A percentile compares a stretch with the other conserved stretches of the same genome.
Evolutionary conservation across 2,888 invertebrate genomes (phyloP).

Genomic region (Neoaliturus tenellus): DNA sequence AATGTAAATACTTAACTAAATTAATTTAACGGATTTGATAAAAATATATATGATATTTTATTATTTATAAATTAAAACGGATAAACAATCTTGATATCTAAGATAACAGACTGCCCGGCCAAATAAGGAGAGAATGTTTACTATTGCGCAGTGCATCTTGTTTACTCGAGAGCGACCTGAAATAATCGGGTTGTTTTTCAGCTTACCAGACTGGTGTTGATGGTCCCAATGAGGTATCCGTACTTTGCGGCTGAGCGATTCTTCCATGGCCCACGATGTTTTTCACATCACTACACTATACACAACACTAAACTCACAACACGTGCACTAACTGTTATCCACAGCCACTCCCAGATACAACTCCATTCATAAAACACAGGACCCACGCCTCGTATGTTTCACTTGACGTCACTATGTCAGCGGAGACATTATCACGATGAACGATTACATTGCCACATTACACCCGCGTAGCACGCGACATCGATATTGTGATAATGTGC

Average conservation of each 20-base stretch:
- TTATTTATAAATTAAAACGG: too few species aligned
- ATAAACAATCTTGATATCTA: too few species aligned
- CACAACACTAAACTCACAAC: slow-evolving; percentile 52
- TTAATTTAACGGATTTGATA: too few species aligned
- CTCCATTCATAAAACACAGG: slow-evolving; percentile 55
- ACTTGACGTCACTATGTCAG: slow-evolving; percentile 39
- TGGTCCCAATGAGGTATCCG: slow-evolving; percentile 2
- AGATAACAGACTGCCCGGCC: too few species aligned
- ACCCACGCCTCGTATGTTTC: slow-evolving; percentile 41
- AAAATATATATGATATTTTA: too few species aligned
- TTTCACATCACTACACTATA: slow-evolving; percentile 56
- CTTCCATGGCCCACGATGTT: slow-evolving; percentile 45
- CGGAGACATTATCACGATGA: not conserved
- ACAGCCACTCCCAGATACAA: slow-evolving; percentile 57
- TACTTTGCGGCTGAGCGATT: slow-evolving; percentile 4
- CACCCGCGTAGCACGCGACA: not conserved
- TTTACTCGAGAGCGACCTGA: slow-evolving; percentile 4
- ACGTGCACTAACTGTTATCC: slow-evolving; percentile 56
- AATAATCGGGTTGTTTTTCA: not conserved
- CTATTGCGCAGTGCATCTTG: slow-evolving; percentile 42
- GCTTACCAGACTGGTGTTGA: slow-evolving; percentile 38
- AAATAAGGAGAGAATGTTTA: slow-evolving; percentile 40
- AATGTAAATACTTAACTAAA: too few species aligned
- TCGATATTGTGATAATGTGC: slow-evolving; percentile 19
- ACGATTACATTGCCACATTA: slow-evolving; percentile 17